Base-by-base conservation (phyloP, 2,888 invertebrate genomes). In the Dicyrtoma fusca region DNA sequence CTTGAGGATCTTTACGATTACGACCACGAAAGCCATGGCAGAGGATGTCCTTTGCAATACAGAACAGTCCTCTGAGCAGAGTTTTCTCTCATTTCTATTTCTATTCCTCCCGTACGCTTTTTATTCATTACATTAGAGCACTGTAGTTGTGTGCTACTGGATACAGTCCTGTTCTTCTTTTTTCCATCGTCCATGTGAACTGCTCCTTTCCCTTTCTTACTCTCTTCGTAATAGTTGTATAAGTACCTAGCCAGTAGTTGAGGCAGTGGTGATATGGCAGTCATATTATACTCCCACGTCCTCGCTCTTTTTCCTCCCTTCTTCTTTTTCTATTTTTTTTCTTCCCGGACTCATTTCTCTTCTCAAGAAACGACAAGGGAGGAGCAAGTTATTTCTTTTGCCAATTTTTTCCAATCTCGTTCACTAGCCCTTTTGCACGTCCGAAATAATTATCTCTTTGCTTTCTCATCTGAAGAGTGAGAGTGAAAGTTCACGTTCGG, bases 1-100 rank as follows among this genome's bases (percentile, higher is more conserved):
- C 65, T 65, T 64, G 45, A 62, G 69, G 65, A 73, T 69, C 73
- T 73, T 73, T 73, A 73, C 73, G 73, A 73, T 72, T 69, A 73
- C 69, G 69, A 73, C 73, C 59, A 62, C 47, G 49, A 64, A 49
- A 64, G 64, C 44, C 45, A 19, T 45, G n/a, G 62, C n/a, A 45
- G 21, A 64, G 64, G 63, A 57, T 72, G 66, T 72, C 62, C 68
- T 70, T 25, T 68, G 59, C 72, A 72, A 68, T 72, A 61, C 62
- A 49, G 59, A 47, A 70, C 34, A 34, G 34, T 34, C 3, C 34
- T 34, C 34, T 34, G 34, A 34, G 34, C 34, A 34, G 4, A 61
- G 61, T 62, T n/a, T 34, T 34, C 34, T 34, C 34, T 34, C 34
- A 34, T 34, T 34, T 34, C 34, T 34, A 34, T 34, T 34, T 34